Conservation (phyloP, 2,113 vertebrate species). For the Chascanopsetta lugubris region DNA sequence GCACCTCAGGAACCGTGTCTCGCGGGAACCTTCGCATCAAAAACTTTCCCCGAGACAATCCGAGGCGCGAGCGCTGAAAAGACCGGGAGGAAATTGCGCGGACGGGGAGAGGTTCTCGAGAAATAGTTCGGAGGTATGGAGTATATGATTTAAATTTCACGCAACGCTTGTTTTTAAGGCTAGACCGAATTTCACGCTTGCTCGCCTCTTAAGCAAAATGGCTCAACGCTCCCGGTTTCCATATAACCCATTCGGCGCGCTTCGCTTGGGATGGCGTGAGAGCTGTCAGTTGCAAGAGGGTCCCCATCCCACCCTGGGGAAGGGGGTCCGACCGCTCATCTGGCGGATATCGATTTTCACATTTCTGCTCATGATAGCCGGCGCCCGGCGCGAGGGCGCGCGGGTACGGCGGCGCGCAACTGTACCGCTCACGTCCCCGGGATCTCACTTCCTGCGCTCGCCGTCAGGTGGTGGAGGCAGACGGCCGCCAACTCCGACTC, state of each 20-base stretch:
- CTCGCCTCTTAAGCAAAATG: conserved; percentile 26
- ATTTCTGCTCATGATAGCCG: not conserved
- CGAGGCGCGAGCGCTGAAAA: conserved; percentile 28
- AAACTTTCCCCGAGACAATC: conserved; percentile 33
- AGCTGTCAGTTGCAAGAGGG: not conserved
- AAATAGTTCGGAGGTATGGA: conserved; percentile 14
- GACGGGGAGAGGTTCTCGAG: conserved; percentile 36
- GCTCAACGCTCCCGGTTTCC: conserved; percentile 12
- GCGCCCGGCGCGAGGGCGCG: too few relatives aligned
- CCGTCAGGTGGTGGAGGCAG: not conserved
- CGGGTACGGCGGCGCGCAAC: too few relatives aligned
- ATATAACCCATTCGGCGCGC: not conserved
- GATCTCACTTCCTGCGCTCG: not conserved
- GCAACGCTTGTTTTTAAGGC: conserved; percentile 20
- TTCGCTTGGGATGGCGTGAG: not conserved
- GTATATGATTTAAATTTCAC: conserved; percentile 52
- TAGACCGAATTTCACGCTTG: conserved; percentile 17
- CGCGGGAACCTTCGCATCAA: conserved; percentile 39
- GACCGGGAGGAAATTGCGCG: conserved; percentile 6
- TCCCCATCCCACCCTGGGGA: not conserved
- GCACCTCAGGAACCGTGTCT: conserved; percentile 17
- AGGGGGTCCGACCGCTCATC: not conserved
- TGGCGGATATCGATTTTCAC: not conserved
- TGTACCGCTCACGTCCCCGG: too few relatives aligned
- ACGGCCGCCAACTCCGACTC: not conserved